Percentiles rank a stretch among this genome's conserved stretches.
These are phyloP conservation scores for Harlomillsia oculata DNA, from an alignment of 1,140 invertebrate genomes.

Conservation along the genomic window DNA sequence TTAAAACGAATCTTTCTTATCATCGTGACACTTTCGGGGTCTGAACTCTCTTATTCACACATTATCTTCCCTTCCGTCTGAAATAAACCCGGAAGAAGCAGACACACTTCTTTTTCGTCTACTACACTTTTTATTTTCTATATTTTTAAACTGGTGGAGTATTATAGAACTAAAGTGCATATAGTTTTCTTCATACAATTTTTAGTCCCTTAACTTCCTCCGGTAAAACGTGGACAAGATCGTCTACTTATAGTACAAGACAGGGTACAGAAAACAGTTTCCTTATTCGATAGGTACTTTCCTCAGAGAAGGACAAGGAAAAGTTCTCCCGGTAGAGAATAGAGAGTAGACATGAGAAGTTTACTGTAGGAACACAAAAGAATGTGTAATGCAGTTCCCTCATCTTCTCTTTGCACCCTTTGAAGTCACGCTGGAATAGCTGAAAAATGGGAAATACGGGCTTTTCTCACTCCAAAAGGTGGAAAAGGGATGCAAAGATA, in stretches of 20 bases:
- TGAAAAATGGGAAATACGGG: constrained; percentile 4
- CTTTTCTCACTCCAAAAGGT: neutral
- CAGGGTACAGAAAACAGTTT: constrained; percentile 4
- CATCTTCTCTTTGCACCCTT: constrained; percentile 9
- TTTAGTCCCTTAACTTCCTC: neutral
- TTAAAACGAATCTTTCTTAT: too few relatives aligned
- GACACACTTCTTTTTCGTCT: too few relatives aligned
- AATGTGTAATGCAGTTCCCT: constrained; percentile 12
- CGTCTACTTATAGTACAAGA: neutral
- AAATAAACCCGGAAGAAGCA: too few relatives aligned
- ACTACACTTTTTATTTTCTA: too few relatives aligned
- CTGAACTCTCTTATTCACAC: too few relatives aligned
- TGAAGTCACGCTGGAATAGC: constrained; percentile 8
- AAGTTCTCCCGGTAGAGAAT: neutral
- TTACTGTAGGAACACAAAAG: constrained; percentile 12
- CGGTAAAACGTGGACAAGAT: neutral
- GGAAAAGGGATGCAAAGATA: neutral
- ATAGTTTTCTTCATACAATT: too few relatives aligned
- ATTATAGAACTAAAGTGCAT: too few relatives aligned
- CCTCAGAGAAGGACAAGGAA: neutral
- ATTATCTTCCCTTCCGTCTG: too few relatives aligned
- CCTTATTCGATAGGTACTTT: neutral
- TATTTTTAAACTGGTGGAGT: too few relatives aligned
- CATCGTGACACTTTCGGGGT: too few relatives aligned
- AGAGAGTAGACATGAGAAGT: constrained; percentile 6